Conservation (phyloP, 30 jellyfish, hydroid and myxozoan species). For the Phacellophora camtschatica region DNA sequence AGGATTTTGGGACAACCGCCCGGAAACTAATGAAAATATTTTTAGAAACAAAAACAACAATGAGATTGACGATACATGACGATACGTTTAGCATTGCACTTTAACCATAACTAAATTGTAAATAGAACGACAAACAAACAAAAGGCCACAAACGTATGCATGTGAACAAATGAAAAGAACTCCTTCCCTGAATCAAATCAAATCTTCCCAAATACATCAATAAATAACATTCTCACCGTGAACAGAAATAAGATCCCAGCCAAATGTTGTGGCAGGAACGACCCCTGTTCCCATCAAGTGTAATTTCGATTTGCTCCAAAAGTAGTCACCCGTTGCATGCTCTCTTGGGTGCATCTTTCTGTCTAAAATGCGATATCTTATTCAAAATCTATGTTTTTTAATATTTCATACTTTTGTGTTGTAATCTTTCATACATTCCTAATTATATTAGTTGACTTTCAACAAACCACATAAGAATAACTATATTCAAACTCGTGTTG, state of each 20-base stretch:
- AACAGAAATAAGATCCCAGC: constrained; percentile 51
- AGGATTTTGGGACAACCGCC: too few species aligned
- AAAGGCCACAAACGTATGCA: too few species aligned
- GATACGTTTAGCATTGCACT: too few species aligned
- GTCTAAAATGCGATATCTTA: background rate
- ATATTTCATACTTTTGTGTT: background rate
- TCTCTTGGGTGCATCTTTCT: constrained; percentile 11
- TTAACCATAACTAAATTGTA: too few species aligned
- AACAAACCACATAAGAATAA: background rate
- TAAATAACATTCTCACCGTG: constrained; percentile 49
- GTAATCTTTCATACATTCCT: background rate
- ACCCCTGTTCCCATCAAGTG: background rate
- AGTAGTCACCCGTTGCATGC: constrained; percentile 57
- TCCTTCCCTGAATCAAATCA: too few species aligned
- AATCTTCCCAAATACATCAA: too few species aligned
- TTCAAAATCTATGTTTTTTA: background rate
- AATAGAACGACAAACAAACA: too few species aligned
- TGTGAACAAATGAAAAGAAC: too few species aligned
- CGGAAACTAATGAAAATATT: too few species aligned
- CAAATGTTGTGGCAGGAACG: constrained; percentile 36
- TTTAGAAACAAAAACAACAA: too few species aligned
- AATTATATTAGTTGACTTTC: background rate
- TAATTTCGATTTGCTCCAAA: constrained; percentile 43
- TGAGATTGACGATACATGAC: too few species aligned
- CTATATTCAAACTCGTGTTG: too few species aligned